Evolutionary conservation across 2,113 vertebrate species (phyloP).

Genomic region (Hyla sarda): DNA sequence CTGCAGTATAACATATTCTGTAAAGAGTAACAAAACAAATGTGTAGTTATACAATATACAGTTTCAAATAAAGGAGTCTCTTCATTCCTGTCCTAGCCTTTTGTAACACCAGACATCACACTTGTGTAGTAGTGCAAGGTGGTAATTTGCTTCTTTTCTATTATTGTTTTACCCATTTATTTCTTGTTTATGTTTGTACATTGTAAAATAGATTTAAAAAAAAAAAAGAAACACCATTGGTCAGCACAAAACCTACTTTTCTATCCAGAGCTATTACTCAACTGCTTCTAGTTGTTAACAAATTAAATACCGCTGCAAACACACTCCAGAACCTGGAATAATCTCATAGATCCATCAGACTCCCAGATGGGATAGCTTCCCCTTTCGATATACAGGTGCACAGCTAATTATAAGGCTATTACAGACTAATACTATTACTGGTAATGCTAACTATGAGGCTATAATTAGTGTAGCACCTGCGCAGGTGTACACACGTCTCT

Average conservation of each 20-base stretch:
- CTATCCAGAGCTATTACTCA: background rate
- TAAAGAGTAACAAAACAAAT: no score
- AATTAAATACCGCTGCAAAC: background rate
- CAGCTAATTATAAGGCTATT: constrained; percentile 57
- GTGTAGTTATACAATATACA: no score
- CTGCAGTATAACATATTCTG: no score
- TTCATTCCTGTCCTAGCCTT: background rate
- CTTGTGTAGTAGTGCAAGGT: background rate
- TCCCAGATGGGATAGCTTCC: constrained; percentile 41
- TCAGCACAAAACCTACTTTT: background rate
- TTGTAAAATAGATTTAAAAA: background rate
- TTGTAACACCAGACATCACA: background rate
- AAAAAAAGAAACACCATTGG: background rate
- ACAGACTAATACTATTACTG: constrained; percentile 49
- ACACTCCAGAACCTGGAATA: background rate
- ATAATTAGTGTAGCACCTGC: constrained; percentile 40
- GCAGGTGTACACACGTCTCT: constrained; percentile 28
- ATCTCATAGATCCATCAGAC: constrained; percentile 22
- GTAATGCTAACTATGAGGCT: constrained; percentile 48
- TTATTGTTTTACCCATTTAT: background rate
- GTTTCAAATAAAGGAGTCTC: no score
- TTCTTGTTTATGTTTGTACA: background rate
- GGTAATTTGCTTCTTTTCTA: background rate
- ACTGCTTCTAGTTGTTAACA: background rate
- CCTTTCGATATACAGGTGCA: constrained; percentile 33